Base-by-base conservation (phyloP, 2,113 vertebrate species). In the Elephantulus edwardii region DNA sequence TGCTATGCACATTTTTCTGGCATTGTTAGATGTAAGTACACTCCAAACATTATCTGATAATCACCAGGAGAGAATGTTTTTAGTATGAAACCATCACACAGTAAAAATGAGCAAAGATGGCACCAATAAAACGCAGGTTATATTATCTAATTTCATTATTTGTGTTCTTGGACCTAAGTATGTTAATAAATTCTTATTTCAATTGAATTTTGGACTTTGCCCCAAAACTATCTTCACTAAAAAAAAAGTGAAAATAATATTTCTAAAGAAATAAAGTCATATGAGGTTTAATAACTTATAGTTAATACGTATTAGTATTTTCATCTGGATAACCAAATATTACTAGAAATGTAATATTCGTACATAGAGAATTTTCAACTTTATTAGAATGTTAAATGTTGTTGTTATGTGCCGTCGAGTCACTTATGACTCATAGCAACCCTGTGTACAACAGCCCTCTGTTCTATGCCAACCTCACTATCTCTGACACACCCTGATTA, bases 1-100 rank as follows among this genome's bases (percentile, higher is more conserved):
- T 44, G 35, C 7, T 93, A 13, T 94, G 48, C 9, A 30, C 60
- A 93, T 90, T 82, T 24, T 56, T 89, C 78, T 91, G 91, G 71
- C 56, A 48, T 50, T 93, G 28, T 12, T 42, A 52, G 60, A 28
- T 44, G 11, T n/a, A 88, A 20, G 13, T 52, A 62, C 64, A 74
- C 91, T 75, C 19, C 46, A 91, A 3, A 82, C 22, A 52, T 5
- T 80, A 60, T 62, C 70, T 88, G 85, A 80, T 56, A 28, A 60
- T 86, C 71, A 48, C 58, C 44, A 56, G 72, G 26, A 88, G 42
- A 88, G 50, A 93, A 64, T 85, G 33, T 90, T 80, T 75, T 60
- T 66, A 75, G 17, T 22, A 33, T 84, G 68, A 92, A 92, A 68
- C 40, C 4, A 48, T 64, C 56, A 74, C 3, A 93, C 33, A 89